Base-by-base conservation (phyloP, 2,888 invertebrate genomes). In the Tinea pellionella region DNA sequence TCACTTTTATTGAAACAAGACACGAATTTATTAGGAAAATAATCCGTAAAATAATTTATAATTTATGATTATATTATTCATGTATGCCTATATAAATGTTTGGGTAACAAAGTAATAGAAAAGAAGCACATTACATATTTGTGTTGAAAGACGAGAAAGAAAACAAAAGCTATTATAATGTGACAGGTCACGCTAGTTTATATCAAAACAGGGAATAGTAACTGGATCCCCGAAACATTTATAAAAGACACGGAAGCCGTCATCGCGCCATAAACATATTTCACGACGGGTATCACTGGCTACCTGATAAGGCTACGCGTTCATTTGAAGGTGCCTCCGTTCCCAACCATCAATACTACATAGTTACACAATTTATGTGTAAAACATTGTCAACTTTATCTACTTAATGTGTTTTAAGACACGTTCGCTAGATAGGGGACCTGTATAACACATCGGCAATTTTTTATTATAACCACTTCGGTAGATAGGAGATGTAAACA, bases 241-340 rank as follows among this genome's bases (percentile, higher is more conserved):
- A 65, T 69, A 72, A 74, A 71, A 74, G 73, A 75, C 72, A 71
- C 80, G 76, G 81, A 80, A 82, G 83, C 79, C 75, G 73, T 30
- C 70, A 71, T 76, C 73, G 66, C 69, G 71, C 76, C 74, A 81
- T 83, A 81, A 83, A 84, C 81, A 82, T 83, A 80, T 78, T 83
- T 83, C 77, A 83, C 77, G 69, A 73, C 73, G 69, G 74, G 73
- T 74, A 73, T 74, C 76, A 71, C 69, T 65, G 80, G 80, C 82
- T 85, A 83, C 82, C 80, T 81, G 83, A 83, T 82, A 84, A 81
- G 78, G 78, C 75, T 81, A 83, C 79, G 79, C 78, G 73, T 76
- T 78, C 77, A 75, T 81, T 83, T 79, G 78, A 81, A 79, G 77
- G 74, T 74, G 73, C 73, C 68, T 71, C 76, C 66, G 66, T 66